A percentile compares a stretch with the other conserved stretches of the same genome.
Conservation (phyloP, 2,888 invertebrate species). For the Mechanitis messenoides region DNA sequence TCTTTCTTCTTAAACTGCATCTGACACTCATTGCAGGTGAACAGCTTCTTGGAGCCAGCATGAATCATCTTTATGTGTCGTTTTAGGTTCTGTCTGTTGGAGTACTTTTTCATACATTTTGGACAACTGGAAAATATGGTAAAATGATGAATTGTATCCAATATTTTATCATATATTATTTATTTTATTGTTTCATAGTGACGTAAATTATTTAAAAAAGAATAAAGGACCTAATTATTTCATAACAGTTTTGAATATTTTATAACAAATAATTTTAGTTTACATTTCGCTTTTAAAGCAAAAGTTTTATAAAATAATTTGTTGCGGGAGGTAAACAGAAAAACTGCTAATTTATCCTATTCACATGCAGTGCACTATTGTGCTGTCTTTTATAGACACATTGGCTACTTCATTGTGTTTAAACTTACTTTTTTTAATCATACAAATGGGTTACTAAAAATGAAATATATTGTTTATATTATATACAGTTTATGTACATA, state of each 20-base stretch:
- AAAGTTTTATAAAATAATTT: too few relatives aligned
- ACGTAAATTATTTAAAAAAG: neutral
- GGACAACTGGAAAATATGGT: constrained; percentile 52
- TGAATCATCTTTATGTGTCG: constrained; percentile 76
- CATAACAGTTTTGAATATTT: neutral
- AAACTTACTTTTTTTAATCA: too few relatives aligned
- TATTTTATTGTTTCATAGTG: constrained; percentile 2
- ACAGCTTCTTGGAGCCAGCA: constrained; percentile 44
- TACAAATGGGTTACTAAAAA: too few relatives aligned
- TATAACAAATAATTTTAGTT: too few relatives aligned
- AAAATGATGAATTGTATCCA: constrained; percentile 7
- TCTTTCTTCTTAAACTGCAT: constrained; percentile 74
- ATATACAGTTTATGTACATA: too few relatives aligned
- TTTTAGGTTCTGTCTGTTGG: constrained; percentile 73
- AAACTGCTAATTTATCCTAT: too few relatives aligned
- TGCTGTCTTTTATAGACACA: too few relatives aligned
- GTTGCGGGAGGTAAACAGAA: too few relatives aligned
- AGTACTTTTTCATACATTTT: constrained; percentile 69
- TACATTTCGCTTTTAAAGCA: too few relatives aligned
- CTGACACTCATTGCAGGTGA: constrained; percentile 71
- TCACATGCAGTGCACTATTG: too few relatives aligned
- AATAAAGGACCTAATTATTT: constrained; percentile 22
- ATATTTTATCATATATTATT: constrained; percentile 3
- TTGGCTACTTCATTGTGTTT: too few relatives aligned
- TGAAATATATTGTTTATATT: too few relatives aligned